Conservation (phyloP, 2,797 vertebrate genomes). For the Lepus oiostolus region DNA sequence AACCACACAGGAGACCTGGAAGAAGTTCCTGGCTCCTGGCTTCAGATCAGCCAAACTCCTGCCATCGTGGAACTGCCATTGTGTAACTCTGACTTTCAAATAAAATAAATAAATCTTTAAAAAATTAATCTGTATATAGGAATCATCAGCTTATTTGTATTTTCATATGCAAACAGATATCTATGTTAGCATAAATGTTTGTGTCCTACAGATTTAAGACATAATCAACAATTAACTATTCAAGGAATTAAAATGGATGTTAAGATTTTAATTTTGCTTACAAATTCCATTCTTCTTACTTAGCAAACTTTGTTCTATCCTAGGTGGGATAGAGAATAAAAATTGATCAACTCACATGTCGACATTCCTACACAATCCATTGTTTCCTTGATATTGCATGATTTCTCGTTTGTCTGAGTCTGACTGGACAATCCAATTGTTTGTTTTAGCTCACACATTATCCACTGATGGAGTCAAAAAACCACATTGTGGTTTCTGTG, state of each 20-base stretch:
- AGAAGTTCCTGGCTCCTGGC: too few relatives aligned
- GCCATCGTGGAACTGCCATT: too few relatives aligned
- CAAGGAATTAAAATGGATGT: not conserved
- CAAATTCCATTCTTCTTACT: not conserved
- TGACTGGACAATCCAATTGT: not conserved
- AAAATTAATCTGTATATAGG: not conserved
- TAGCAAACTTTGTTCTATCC: not conserved
- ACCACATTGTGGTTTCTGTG: not conserved
- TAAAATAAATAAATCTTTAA: too few relatives aligned
- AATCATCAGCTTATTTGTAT: not conserved
- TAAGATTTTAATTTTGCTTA: not conserved
- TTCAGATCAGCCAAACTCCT: too few relatives aligned
- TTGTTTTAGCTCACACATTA: not conserved
- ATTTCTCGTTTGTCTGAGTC: not conserved
- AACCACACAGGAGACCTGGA: too few relatives aligned
- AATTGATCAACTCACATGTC: too few relatives aligned
- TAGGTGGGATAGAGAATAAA: not conserved
- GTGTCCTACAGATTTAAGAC: not conserved
- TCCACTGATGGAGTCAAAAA: fast-evolving
- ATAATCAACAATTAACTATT: not conserved
- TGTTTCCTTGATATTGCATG: not conserved
- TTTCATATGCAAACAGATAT: not conserved
- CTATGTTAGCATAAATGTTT: not conserved
- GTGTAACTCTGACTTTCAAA: too few relatives aligned
- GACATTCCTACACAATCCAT: not conserved